phyloP scores from a whole-genome alignment of 2,113 vertebrate genomes.

The Climacteris rufus region DNA sequence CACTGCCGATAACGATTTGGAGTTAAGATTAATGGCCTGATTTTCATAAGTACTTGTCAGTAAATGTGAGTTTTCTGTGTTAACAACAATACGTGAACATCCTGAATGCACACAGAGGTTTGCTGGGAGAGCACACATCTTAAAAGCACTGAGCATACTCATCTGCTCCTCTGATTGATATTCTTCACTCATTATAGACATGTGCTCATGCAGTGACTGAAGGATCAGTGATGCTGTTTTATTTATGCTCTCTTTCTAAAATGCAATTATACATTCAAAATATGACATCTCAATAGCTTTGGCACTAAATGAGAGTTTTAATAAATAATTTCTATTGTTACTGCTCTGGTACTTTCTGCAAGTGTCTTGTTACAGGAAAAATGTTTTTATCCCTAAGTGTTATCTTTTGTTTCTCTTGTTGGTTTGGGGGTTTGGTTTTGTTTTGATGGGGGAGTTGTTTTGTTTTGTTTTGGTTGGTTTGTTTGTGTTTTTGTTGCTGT shows the following conservation, averaged over 20 bases:
- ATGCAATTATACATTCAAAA: not conserved
- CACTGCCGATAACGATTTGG: not conserved
- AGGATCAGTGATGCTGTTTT: not conserved
- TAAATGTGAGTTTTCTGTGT: not conserved
- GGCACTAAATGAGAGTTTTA: not conserved
- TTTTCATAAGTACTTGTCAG: not conserved
- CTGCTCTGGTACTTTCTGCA: not conserved
- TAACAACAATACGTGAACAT: not conserved
- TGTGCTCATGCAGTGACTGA: not conserved
- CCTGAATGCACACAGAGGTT: not conserved
- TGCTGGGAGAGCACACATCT: not conserved
- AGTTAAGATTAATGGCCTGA: not conserved
- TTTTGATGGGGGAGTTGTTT: fast-evolving
- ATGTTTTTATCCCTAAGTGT: not conserved
- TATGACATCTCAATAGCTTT: not conserved
- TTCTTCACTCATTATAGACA: not conserved
- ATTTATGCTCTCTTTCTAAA: not conserved
- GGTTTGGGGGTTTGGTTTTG: not conserved
- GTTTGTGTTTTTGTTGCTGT: not conserved
- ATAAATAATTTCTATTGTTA: not conserved
- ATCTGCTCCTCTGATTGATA: not conserved
- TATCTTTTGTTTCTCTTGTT: not conserved
- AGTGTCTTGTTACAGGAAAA: not conserved
- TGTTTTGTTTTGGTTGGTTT: not conserved
- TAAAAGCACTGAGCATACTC: not conserved